Evolutionary conservation across 2,888 invertebrate genomes (phyloP), one percentile per base, ranked within the genome.

Genomic region (Girardia tigrina): DNA sequence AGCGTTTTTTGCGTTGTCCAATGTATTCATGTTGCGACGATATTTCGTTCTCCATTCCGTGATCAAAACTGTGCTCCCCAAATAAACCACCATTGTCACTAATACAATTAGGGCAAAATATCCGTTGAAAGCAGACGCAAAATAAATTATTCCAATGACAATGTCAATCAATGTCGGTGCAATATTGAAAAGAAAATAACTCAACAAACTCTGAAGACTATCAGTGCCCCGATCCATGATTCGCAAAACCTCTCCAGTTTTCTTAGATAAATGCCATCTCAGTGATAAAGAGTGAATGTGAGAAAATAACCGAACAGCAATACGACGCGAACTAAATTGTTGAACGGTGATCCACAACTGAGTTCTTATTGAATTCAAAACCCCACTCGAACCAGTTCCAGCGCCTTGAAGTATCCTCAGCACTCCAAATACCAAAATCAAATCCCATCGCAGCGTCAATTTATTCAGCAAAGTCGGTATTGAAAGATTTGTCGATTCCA

Each of bases 11-110:
- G 90, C 91, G 84, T 97, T 98, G 82, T 97, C 95, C 0, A 92
- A 90, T 28, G 89, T 86, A 85, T 97, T 98, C 93, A 94, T 94
- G 2, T 90, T 88, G 29, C 95, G 87, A 79, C 94, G 90, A 85
- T 88, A 97, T 84, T 95, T 92, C 0, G 95, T 95, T 16, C 97
- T 88, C 97, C 97, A 97, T 85, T 97, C 95, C 0, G 97, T 97
- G n/a, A 97, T 88, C 20, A 86, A 84, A 81, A 97, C 89, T 0
- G 97, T 97, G 14, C 89, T 87, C 81, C 87, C 92, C 94, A 84
- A 16, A 84, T 97, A 98, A 12, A 94, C 83, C 73, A 88, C 84
- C 95, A 98, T 97, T 0, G 95, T 94, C 6, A 88, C 81, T 81
- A 95, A 94, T 0, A 97, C 92, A 79, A 97, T 94, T 23, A 95